Percentiles rank a stretch among this genome's conserved stretches.
These are phyloP conservation scores for Latrodectus geometricus DNA, from an alignment of 1,140 invertebrate species.

Conservation along the genomic window DNA sequence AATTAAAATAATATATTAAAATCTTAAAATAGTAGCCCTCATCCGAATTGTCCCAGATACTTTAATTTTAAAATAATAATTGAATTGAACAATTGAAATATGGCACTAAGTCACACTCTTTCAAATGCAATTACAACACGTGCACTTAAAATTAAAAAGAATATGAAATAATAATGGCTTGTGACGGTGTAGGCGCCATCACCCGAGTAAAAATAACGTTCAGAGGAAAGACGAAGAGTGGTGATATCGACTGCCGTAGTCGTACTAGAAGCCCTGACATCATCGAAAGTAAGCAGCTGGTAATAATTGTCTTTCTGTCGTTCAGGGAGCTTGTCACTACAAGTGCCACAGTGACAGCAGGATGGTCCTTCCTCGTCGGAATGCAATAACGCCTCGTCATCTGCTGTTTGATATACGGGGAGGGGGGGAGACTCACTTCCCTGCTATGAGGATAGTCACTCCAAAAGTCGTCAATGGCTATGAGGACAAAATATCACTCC, in stretches of 20 bases:
- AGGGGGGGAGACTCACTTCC: neutral
- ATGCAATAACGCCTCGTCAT: slow-evolving; percentile 50
- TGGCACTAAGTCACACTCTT: no score
- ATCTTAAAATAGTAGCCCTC: no score
- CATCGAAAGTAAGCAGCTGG: slow-evolving; percentile 29
- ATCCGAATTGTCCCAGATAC: no score
- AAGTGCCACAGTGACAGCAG: slow-evolving; percentile 51
- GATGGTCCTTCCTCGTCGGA: slow-evolving; percentile 42
- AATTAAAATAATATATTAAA: no score
- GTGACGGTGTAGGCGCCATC: slow-evolving; percentile 17
- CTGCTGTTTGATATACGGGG: slow-evolving; percentile 48
- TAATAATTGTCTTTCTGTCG: slow-evolving; percentile 50
- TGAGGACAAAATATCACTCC: neutral
- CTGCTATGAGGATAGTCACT: no score
- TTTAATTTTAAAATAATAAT: no score
- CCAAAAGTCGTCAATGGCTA: no score
- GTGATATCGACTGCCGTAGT: neutral
- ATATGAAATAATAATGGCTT: neutral
- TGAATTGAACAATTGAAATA: no score
- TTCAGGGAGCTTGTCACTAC: slow-evolving; percentile 48
- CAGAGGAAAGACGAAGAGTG: neutral
- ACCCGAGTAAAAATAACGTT: neutral
- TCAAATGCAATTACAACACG: no score
- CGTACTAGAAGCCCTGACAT: slow-evolving; percentile 22
- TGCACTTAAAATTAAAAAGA: neutral